Percentiles rank a stretch among this genome's conserved stretches.
These are phyloP conservation scores for Catharus bicknelli DNA, from an alignment of 2,113 vertebrate species.

Conservation along the genomic window DNA sequence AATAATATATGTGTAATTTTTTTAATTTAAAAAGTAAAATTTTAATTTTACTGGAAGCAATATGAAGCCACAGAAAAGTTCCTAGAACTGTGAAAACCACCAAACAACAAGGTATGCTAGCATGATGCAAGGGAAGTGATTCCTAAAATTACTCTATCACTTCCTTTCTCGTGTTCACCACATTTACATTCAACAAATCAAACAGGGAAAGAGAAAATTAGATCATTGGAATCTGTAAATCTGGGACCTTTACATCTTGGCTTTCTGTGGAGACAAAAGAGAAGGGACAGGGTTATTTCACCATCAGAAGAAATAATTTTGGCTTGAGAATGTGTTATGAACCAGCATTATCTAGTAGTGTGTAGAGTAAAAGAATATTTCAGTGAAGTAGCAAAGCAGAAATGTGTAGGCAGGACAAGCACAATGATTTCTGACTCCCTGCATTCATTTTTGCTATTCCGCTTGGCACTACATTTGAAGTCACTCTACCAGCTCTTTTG, in stretches of 20 bases:
- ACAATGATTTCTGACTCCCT: not conserved
- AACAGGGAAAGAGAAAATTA: not conserved
- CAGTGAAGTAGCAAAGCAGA: not conserved
- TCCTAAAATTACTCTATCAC: not conserved
- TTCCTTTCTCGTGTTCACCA: not conserved
- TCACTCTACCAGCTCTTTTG: not conserved
- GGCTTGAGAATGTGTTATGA: not conserved
- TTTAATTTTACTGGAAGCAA: not conserved
- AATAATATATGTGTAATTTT: not conserved
- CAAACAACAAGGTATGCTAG: not conserved
- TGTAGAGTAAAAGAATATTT: not conserved
- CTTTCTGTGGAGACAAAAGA: not conserved
- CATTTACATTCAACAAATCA: not conserved
- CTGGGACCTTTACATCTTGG: not conserved
- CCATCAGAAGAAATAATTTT: not conserved
- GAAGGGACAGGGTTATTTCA: not conserved
- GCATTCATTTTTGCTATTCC: not conserved
- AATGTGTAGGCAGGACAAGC: not conserved
- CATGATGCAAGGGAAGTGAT: not conserved
- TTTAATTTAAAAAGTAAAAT: not conserved
- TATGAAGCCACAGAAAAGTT: not conserved
- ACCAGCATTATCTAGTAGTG: not conserved
- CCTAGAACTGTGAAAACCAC: not conserved
- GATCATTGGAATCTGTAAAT: not conserved
- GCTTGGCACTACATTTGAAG: not conserved